phyloP scores from a whole-genome alignment of 1,140 invertebrate genomes.

The Cydia amplana region DNA sequence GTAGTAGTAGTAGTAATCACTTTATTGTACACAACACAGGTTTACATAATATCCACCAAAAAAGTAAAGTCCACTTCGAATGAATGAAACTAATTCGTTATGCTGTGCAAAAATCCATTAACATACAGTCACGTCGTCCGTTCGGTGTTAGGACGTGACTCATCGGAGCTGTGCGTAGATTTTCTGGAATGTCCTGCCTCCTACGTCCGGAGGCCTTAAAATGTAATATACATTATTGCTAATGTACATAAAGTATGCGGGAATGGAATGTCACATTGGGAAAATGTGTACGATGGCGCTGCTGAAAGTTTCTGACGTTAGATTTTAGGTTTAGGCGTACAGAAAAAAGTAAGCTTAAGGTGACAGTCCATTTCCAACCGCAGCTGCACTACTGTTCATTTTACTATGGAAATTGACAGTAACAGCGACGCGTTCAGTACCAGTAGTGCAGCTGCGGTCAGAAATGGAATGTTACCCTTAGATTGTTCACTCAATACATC shows the following conservation, averaged over 20 bases:
- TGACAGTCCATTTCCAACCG: too few relatives aligned
- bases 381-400: too few relatives aligned
- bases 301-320: background rate
- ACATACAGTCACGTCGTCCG: slow-evolving; percentile 10
- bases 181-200: background rate
- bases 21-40: too few relatives aligned
- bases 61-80: background rate
- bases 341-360: too few relatives aligned
- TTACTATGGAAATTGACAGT: too few relatives aligned
- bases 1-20: too few relatives aligned
- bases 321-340: background rate
- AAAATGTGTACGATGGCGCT: background rate
- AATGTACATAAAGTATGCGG: background rate
- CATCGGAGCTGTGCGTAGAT: slow-evolving; percentile 6
- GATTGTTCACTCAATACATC: too few relatives aligned
- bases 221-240: background rate
- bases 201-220: background rate
- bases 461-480: too few relatives aligned
- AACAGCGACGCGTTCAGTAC: too few relatives aligned
- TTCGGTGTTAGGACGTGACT: slow-evolving; percentile 7
- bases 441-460: too few relatives aligned
- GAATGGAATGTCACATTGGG: background rate
- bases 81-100: slow-evolving; percentile 12
- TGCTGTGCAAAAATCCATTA: slow-evolving; percentile 16
- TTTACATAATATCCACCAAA: too few relatives aligned